Base-by-base conservation (phyloP, 2,797 vertebrate genomes). In the Todus mexicanus region DNA sequence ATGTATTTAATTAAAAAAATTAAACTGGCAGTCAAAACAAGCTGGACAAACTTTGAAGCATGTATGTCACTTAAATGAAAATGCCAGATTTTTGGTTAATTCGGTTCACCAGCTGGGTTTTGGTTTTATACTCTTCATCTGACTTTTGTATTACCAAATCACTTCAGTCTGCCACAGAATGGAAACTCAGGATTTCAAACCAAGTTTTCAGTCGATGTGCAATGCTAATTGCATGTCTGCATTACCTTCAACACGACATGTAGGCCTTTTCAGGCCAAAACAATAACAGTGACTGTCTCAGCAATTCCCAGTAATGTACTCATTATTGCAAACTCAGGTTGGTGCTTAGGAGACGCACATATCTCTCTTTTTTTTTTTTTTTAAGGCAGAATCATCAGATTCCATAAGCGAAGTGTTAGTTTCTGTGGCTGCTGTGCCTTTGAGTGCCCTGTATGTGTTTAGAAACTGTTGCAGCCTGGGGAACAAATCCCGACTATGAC, bases 181-280 rank as follows among this genome's bases (percentile, higher is more conserved):
- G n/a, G 20, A 64, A 80, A 84, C 12, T 17, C 18, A 25, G 19
- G 12, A 60, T 50, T 90, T 70, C n/a, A 80, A 85, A 85, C 42
- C 14, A 35, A 21, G 4, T 60, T 87, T 68, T 74, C 74, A 51
- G 59, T 11, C 22, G 27, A 17, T 0, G 4, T 53, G 18, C 47
- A 66, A n/a, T 0, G 1, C 11, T 47, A 74, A 53, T 1, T 66
- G 40, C 7, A 2, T 11, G 57, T 37, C 1, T 59, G 35, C 15
- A 11, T 45, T 66, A 82, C 37, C 60, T 76, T 79, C 71, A 71
- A 64, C 22, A 4, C 2, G 3, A 42, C 40, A 54, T 0, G 1
- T 10, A 69, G 48, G 47, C 35, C 35, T 72, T 88, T 60, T 47
- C 63, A 35, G 42, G 42, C 42, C 50, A 69, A 72, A 89, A 72